phyloP scores from a whole-genome alignment of 2,888 invertebrate species.

The Euproctis similis region DNA sequence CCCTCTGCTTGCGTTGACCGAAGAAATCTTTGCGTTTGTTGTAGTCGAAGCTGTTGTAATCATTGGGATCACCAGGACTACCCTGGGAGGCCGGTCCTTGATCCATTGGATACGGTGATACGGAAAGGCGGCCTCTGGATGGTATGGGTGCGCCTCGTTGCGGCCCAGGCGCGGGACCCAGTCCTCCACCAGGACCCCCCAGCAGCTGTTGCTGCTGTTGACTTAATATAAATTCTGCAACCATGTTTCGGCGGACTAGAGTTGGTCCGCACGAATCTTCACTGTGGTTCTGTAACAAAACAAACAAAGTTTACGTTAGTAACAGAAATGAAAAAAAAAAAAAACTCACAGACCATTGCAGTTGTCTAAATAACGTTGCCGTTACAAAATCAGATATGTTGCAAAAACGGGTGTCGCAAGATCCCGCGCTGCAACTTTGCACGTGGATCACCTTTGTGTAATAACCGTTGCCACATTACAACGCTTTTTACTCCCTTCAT shows the following conservation, averaged over 20 bases:
- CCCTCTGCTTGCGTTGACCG: constrained; percentile 93
- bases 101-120: constrained; percentile 71
- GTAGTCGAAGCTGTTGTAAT: constrained; percentile 75
- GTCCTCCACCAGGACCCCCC: constrained; percentile 47
- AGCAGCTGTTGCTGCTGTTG: constrained; percentile 77
- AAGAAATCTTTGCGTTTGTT: constrained; percentile 89
- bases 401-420: constrained; percentile 61
- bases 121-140: constrained; percentile 53
- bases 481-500: constrained; percentile 58
- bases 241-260: constrained; percentile 84
- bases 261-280: constrained; percentile 68
- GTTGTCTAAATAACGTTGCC: constrained; percentile 42
- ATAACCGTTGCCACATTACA: constrained; percentile 51
- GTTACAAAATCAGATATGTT: constrained; percentile 50
- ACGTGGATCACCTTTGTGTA: constrained; percentile 63
- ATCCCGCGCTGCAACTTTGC: constrained; percentile 49
- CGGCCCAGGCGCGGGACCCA: constrained; percentile 54
- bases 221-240: constrained; percentile 89
- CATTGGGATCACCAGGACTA: constrained; percentile 42
- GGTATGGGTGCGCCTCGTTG: constrained; percentile 53
- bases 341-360: constrained; percentile 34
- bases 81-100: constrained; percentile 43
- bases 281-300: constrained; percentile 68
- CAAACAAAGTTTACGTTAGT: constrained; percentile 47
- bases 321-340: too few species aligned